phyloP scores from a whole-genome alignment of 2,797 vertebrate species.

The Hozukius guyotensis region DNA sequence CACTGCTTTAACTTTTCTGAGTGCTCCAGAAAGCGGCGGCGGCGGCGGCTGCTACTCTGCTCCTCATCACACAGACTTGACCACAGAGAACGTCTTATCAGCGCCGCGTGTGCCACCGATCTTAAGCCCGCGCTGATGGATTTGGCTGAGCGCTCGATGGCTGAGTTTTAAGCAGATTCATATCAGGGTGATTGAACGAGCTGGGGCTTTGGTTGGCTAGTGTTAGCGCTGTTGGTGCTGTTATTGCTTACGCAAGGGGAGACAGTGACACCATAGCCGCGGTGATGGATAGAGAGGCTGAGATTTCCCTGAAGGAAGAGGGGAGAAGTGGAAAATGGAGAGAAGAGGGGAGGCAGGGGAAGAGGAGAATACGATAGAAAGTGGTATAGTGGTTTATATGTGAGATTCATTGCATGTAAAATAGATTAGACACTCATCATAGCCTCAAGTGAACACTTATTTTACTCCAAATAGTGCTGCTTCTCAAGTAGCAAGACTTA shows the following conservation, averaged over 20 bases:
- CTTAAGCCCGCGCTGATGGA: conserved; percentile 70
- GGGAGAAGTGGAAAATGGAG: neutral
- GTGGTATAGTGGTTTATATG: neutral
- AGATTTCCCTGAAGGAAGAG: conserved; percentile 46
- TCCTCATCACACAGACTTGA: conserved; percentile 55
- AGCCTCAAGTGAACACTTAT: conserved; percentile 14
- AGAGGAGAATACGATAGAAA: neutral
- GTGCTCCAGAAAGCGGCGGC: conserved; percentile 32
- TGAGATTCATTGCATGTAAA: conserved; percentile 23
- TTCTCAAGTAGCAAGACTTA: conserved; percentile 13
- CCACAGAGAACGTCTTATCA: conserved; percentile 73
- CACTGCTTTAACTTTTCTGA: conserved; percentile 20
- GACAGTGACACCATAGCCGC: conserved; percentile 37
- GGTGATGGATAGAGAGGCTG: conserved; percentile 58
- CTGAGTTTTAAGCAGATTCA: conserved; percentile 70
- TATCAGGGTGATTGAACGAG: conserved; percentile 75
- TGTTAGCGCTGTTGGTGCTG: conserved; percentile 43
- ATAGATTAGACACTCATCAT: conserved; percentile 23
- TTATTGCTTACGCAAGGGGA: conserved; percentile 57
- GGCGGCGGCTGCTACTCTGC: conserved; percentile 29
- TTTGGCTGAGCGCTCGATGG: conserved; percentile 48
- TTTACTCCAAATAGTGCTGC: neutral
- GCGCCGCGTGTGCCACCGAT: conserved; percentile 38
- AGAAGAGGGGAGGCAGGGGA: neutral
- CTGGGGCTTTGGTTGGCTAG: conserved; percentile 55